Conservation (phyloP, 2,888 invertebrate species). For the Torymus tubicola region DNA sequence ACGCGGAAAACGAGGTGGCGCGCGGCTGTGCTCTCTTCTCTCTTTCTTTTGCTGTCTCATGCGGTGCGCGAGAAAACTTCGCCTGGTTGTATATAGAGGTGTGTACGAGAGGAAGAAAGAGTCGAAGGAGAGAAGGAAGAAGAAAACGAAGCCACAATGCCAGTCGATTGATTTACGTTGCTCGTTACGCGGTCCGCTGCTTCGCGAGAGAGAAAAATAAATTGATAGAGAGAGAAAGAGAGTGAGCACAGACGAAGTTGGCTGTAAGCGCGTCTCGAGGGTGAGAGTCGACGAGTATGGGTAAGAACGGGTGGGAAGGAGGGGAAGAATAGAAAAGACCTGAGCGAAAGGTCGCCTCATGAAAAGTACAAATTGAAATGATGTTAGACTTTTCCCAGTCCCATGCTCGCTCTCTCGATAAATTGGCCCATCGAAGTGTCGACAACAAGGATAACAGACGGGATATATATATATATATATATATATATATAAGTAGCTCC, state of each 20-base stretch:
- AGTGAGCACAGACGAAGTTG: constrained; percentile 42
- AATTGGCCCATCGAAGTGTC: constrained; percentile 18
- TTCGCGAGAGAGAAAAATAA: constrained; percentile 61
- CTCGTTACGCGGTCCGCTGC: constrained; percentile 76
- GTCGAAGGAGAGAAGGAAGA: constrained; percentile 1
- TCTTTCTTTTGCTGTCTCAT: background rate
- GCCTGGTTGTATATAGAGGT: background rate
- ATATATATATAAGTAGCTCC: too few relatives aligned
- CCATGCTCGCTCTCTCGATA: constrained; percentile 30
- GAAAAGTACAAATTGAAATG: constrained; percentile 37
- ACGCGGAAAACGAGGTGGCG: constrained; percentile 34
- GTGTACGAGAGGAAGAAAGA: background rate
- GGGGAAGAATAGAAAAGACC: constrained; percentile 28
- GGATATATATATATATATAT: constrained; percentile 3
- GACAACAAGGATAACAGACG: background rate
- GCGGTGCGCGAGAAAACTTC: background rate
- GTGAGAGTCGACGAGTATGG: constrained; percentile 50
- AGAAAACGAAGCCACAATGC: constrained; percentile 71
- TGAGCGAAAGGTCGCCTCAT: constrained; percentile 40
- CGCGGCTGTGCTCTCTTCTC: too few relatives aligned
- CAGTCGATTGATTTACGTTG: constrained; percentile 76
- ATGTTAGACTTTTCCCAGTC: constrained; percentile 25
- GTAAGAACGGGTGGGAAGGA: constrained; percentile 33
- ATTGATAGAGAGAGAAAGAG: constrained; percentile 61
- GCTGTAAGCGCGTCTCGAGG: constrained; percentile 11